Conservation (phyloP, 1,140 invertebrate species). For the Leptinotarsa undecemlineata region DNA sequence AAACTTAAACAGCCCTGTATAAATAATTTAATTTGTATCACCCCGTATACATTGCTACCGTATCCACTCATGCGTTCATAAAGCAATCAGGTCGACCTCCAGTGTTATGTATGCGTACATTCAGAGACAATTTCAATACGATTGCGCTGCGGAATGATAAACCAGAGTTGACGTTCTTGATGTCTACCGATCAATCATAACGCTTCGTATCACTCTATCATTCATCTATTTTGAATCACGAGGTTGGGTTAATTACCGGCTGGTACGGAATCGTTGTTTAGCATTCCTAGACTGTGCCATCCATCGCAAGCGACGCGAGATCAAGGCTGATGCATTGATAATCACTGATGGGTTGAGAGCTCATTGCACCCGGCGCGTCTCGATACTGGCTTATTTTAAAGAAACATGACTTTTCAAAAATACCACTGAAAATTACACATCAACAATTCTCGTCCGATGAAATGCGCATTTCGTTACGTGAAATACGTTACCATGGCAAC, state of each 20-base stretch:
- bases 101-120: background rate
- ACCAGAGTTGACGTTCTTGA: conserved; percentile 5
- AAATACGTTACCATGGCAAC: too few species aligned
- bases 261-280: background rate
- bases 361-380: background rate
- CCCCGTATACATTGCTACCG: background rate
- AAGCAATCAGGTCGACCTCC: background rate
- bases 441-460: too few species aligned
- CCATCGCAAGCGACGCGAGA: background rate
- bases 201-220: background rate
- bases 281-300: background rate
- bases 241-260: conserved; percentile 2
- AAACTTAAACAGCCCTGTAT: too few species aligned
- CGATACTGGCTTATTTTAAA: too few species aligned
- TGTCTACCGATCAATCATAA: background rate
- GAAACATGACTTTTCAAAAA: too few species aligned
- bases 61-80: background rate
- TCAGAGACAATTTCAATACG: conserved; percentile 2
- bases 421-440: too few species aligned
- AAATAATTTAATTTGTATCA: background rate
- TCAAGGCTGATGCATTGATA: conserved; percentile 2
- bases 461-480: too few species aligned
- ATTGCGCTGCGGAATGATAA: background rate
- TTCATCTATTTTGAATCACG: background rate
- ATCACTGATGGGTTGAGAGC: background rate